Percentiles rank a stretch among this genome's conserved stretches.
Evolutionary conservation across 2,113 vertebrate genomes (phyloP).

Genomic region (Terrapene triunguis): DNA sequence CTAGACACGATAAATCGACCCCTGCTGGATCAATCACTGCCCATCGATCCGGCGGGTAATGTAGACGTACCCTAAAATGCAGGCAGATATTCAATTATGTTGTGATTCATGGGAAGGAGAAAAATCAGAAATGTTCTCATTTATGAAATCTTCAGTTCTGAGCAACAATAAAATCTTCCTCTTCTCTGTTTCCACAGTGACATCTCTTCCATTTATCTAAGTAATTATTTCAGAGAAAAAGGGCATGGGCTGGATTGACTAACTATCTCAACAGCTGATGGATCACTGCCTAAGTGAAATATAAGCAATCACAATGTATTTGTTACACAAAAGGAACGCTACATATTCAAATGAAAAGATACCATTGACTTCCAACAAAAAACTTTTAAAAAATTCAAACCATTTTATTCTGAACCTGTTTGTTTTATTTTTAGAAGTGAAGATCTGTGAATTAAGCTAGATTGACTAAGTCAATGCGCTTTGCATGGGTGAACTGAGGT

Average conservation of each 20-base stretch:
- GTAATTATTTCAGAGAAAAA: not conserved
- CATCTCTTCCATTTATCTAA: constrained; percentile 13
- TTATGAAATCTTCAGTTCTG: not conserved
- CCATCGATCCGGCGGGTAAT: too few species aligned
- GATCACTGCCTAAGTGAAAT: not conserved
- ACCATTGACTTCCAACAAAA: not conserved
- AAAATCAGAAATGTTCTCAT: not conserved
- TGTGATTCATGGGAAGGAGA: not conserved
- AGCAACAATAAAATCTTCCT: not conserved
- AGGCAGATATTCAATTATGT: not conserved
- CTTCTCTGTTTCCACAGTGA: not conserved
- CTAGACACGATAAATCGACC: too few species aligned
- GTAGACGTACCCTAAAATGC: not conserved
- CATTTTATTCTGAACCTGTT: not conserved
- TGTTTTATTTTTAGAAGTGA: not conserved
- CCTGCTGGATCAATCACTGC: too few species aligned
- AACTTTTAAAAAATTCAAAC: not conserved
- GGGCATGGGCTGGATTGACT: not conserved
- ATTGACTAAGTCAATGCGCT: not conserved
- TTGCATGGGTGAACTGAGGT: not conserved
- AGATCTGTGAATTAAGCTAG: not conserved
- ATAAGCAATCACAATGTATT: not conserved
- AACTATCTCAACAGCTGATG: not conserved
- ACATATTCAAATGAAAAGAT: not conserved
- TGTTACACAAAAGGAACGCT: not conserved